These are phyloP conservation scores for Dicycla oo DNA, from an alignment of 2,888 invertebrate species.

Conservation along the genomic window DNA sequence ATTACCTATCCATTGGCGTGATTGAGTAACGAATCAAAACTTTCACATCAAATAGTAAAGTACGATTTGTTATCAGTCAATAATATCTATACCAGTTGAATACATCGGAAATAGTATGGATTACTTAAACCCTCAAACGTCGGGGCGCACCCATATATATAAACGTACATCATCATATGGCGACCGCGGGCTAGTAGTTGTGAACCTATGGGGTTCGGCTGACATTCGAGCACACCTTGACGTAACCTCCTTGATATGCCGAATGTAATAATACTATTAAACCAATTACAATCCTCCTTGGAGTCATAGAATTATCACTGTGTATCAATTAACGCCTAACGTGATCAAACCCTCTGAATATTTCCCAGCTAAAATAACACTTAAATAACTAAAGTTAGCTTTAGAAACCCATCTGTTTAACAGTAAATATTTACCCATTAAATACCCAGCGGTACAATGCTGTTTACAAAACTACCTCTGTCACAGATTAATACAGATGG, in stretches of 20 bases:
- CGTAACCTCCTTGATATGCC: too few species aligned
- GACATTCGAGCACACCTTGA: too few species aligned
- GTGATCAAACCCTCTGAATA: constrained; percentile 14
- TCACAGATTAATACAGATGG: too few species aligned
- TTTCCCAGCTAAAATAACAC: constrained; percentile 22
- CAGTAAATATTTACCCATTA: constrained; percentile 39
- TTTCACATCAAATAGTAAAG: background rate
- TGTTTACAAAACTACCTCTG: constrained; percentile 33
- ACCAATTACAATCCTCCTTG: constrained; percentile 39
- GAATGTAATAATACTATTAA: constrained; percentile 23
- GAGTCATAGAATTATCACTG: constrained; percentile 33
- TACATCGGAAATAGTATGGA: constrained; percentile 1
- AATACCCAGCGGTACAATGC: constrained; percentile 21
- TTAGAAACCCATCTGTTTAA: constrained; percentile 32
- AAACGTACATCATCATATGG: too few species aligned
- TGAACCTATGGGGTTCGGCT: too few species aligned
- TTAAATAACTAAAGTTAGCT: constrained; percentile 39
- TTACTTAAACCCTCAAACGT: too few species aligned
- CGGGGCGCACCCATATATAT: too few species aligned
- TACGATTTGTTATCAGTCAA: background rate
- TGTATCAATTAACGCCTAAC: constrained; percentile 41
- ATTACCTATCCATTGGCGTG: background rate
- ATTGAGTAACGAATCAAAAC: background rate
- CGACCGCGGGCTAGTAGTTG: too few species aligned
- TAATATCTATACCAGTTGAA: background rate